Percentiles rank a stretch among this genome's conserved stretches.
Conservation (phyloP, 53 echinoderm and acorn worm species). For the Apostichopus leukothele region DNA sequence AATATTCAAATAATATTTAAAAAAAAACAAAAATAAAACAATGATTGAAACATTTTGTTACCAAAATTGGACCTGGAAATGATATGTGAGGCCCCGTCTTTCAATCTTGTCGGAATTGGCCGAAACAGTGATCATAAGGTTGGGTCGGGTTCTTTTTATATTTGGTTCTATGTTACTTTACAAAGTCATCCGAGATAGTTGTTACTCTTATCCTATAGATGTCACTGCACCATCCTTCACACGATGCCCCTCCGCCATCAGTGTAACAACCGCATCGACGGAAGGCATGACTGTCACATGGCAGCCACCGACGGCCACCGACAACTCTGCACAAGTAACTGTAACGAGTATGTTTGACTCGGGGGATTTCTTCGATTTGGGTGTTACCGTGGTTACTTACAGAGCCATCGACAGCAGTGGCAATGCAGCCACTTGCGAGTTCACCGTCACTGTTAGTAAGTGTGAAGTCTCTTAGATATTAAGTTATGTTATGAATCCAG, state of each 20-base stretch:
- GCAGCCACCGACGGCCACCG: background rate
- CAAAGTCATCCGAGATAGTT: background rate
- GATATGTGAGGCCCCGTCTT: too few relatives aligned
- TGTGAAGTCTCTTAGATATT: background rate
- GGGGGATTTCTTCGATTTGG: slow-evolving; percentile 3
- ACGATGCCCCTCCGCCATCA: slow-evolving; percentile 19
- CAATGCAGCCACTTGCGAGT: background rate
- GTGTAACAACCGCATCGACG: background rate
- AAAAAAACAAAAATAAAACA: too few relatives aligned
- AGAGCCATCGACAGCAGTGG: slow-evolving; percentile 33
- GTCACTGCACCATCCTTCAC: slow-evolving; percentile 14
- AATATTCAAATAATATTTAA: too few relatives aligned
- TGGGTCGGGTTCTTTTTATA: background rate
- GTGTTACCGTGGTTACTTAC: background rate
- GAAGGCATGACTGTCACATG: background rate
- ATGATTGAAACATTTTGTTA: too few relatives aligned
- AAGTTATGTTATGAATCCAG: too few relatives aligned
- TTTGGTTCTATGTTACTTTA: background rate
- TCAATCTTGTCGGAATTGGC: background rate
- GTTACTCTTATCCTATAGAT: background rate
- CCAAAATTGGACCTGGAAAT: too few relatives aligned
- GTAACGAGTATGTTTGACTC: background rate
- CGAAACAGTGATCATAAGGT: background rate
- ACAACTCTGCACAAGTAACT: slow-evolving; percentile 32
- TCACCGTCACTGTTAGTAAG: slow-evolving; percentile 26